A percentile compares a stretch with the other conserved stretches of the same genome.
Evolutionary conservation across 2,113 vertebrate species (phyloP).

Genomic region (Erinaceus europaeus): DNA sequence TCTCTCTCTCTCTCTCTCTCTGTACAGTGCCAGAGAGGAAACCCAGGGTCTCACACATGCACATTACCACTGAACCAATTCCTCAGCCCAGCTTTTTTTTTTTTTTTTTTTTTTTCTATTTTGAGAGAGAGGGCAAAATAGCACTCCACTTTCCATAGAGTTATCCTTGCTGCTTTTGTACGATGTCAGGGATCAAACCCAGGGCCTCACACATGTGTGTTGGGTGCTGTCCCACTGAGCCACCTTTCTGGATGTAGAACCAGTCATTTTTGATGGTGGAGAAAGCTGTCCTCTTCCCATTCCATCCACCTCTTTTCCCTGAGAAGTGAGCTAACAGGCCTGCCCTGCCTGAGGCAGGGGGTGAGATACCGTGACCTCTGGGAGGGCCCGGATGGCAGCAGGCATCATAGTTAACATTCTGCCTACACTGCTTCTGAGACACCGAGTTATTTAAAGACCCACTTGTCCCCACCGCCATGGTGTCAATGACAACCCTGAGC

Average conservation of each 20-base stretch:
- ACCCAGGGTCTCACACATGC: too few relatives aligned
- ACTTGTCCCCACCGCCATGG: slow-evolving; percentile 62
- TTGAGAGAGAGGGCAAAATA: too few relatives aligned
- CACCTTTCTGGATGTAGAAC: too few relatives aligned
- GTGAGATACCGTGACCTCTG: neutral
- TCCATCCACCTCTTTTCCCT: neutral
- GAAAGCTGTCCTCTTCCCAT: neutral
- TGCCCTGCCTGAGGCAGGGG: neutral
- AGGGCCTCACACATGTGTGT: neutral
- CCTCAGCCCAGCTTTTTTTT: too few relatives aligned
- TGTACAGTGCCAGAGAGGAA: too few relatives aligned
- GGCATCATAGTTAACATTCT: slow-evolving; percentile 75
- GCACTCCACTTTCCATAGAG: too few relatives aligned
- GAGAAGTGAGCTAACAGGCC: neutral
- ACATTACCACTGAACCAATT: too few relatives aligned
- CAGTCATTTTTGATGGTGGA: neutral
- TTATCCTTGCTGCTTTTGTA: too few relatives aligned
- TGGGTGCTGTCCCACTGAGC: neutral
- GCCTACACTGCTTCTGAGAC: slow-evolving; percentile 70
- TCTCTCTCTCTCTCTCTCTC: too few relatives aligned
- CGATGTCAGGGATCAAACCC: neutral
- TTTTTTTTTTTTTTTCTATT: too few relatives aligned
- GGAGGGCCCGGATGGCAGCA: slow-evolving; percentile 35
- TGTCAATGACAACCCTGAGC: slow-evolving; percentile 69
- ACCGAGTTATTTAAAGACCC: slow-evolving; percentile 73